phyloP scores from a whole-genome alignment of 64 coral and sea anemone species.

The Astreopora myriophthalma region DNA sequence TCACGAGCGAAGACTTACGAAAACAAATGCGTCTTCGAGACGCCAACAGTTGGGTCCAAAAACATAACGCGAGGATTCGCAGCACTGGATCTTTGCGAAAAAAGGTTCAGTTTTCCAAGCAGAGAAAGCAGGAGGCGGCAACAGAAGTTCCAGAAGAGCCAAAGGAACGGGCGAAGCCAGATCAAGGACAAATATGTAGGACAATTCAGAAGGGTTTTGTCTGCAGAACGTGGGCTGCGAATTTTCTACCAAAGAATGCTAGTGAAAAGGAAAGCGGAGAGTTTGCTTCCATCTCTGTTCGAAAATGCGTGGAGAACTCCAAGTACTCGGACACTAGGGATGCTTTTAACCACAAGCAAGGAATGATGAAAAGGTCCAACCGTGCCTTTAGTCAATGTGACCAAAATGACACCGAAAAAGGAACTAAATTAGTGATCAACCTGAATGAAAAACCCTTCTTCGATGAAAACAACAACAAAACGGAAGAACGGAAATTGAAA shows the following conservation, averaged over 20 bases:
- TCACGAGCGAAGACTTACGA: constrained; percentile 41
- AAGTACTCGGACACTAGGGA: neutral
- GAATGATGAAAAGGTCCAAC: neutral
- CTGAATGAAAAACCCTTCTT: neutral
- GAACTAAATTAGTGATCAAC: neutral
- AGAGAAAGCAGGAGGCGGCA: neutral
- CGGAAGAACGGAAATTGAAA: neutral
- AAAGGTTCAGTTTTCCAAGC: neutral
- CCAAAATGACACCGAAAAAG: neutral
- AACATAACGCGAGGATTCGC: constrained; percentile 67
- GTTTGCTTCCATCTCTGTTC: neutral
- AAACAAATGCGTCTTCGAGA: constrained; percentile 70
- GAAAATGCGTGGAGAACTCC: constrained; percentile 1
- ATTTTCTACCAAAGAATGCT: constrained; percentile 21
- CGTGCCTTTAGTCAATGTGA: neutral
- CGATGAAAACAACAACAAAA: neutral
- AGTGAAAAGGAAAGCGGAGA: neutral
- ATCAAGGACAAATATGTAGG: neutral
- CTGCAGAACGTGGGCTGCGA: constrained; percentile 74
- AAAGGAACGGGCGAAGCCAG: neutral
- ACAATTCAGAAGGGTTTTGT: constrained; percentile 86
- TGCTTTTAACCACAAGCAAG: too few species aligned
- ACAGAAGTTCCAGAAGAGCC: neutral
- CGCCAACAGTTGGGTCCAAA: constrained; percentile 63
- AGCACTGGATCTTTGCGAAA: constrained; percentile 56